A percentile compares a stretch with the other conserved stretches of the same genome.
These are phyloP conservation scores for Canis aureus DNA, from an alignment of 2,113 vertebrate genomes.

Conservation along the genomic window DNA sequence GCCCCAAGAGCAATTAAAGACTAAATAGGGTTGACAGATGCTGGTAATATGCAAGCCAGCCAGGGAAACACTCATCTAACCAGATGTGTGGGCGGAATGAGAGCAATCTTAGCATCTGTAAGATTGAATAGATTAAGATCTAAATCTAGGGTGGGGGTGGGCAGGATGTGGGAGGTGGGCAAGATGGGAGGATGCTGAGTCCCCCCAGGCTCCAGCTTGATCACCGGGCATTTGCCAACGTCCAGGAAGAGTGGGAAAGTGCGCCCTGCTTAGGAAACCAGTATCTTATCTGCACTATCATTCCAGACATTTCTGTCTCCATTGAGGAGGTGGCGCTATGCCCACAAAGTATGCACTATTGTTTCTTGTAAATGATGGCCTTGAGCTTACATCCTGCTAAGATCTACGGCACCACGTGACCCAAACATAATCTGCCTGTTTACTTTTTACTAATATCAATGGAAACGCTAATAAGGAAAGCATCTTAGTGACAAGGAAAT, in stretches of 20 bases:
- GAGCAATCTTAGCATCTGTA: conserved; percentile 32
- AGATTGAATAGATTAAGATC: not conserved
- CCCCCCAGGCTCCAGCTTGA: not conserved
- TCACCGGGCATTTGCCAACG: not conserved
- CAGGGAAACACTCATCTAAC: conserved; percentile 53
- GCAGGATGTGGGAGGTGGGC: not conserved
- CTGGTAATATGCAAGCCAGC: conserved; percentile 57
- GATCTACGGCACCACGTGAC: too few relatives aligned
- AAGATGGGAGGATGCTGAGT: not conserved
- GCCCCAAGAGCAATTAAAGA: conserved; percentile 71
- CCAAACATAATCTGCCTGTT: not conserved
- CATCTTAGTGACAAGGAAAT: not conserved
- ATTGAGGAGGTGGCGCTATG: not conserved
- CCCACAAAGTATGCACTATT: not conserved
- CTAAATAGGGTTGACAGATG: conserved; percentile 70
- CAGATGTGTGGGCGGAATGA: conserved; percentile 61
- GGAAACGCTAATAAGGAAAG: not conserved
- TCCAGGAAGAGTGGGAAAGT: not conserved
- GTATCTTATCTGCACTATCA: too few relatives aligned
- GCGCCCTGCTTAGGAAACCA: not conserved
- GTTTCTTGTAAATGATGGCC: not conserved
- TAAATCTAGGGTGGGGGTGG: not conserved
- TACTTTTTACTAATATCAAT: not conserved
- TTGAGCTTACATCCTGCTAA: not conserved
- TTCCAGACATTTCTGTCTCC: not conserved